Conservation (phyloP, 2,888 invertebrate species). For the Apamea crenata region DNA sequence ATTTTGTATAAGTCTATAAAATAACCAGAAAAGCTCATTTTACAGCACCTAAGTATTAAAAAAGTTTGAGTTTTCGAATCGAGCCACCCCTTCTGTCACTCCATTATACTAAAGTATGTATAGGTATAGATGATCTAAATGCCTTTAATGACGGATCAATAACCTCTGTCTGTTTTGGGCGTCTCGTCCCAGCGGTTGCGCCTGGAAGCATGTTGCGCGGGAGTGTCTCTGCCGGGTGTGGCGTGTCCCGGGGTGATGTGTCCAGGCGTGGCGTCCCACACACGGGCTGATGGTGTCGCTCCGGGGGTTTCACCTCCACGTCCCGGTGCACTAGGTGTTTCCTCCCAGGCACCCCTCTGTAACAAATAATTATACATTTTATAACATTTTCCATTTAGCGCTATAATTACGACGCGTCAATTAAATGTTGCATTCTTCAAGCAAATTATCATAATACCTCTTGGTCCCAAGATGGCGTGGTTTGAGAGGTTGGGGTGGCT, state of each 20-base stretch:
- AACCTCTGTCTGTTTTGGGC: slow-evolving; percentile 98
- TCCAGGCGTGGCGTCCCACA: slow-evolving; percentile 99
- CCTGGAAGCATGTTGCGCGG: slow-evolving; percentile 93
- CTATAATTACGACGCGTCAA: not conserved
- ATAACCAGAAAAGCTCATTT: not conserved
- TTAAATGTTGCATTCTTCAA: not conserved
- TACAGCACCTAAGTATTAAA: not conserved
- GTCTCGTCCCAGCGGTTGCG: slow-evolving; percentile 99
- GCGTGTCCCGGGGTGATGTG: slow-evolving; percentile 96
- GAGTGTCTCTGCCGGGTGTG: slow-evolving; percentile 96
- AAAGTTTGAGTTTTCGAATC: not conserved
- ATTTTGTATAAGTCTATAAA: not conserved
- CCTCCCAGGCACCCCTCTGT: slow-evolving; percentile 95
- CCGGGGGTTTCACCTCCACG: slow-evolving; percentile 97
- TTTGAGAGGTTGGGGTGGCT: slow-evolving; percentile 90
- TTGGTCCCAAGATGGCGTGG: slow-evolving; percentile 95
- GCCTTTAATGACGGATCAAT: not conserved
- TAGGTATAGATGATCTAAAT: not conserved
- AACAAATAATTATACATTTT: slow-evolving; percentile 9
- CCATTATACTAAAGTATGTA: not conserved
- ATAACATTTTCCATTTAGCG: not conserved
- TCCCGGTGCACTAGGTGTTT: slow-evolving; percentile 96
- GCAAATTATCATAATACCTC: slow-evolving; percentile 88
- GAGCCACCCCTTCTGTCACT: not conserved
- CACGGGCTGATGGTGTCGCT: slow-evolving; percentile 97